Base-by-base conservation (phyloP, 2,888 invertebrate species). In the Nephrotoma guestfalica region DNA sequence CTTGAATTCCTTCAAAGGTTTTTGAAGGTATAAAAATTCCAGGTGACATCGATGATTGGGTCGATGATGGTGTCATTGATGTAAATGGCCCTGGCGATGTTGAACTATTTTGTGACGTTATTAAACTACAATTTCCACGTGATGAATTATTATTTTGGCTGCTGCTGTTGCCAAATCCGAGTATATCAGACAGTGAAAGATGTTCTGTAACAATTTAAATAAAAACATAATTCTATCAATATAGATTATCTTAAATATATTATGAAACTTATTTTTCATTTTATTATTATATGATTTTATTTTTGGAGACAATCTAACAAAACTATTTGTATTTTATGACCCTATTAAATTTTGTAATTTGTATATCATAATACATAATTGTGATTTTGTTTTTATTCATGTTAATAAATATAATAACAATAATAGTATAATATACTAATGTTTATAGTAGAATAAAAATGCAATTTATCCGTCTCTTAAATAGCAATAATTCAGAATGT, bases 1-100 rank as follows among this genome's bases (percentile, higher is more conserved):
- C 91, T 90, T 91, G 91, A 89, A 91, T 91, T 88, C 90, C 89
- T 88, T 91, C 91, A 88, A 90, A 91, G 85, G 90, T 89, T 88
- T 90, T 90, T 71, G 89, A 88, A 51, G 89, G 88, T 85, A 89
- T 88, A 86, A 86, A 87, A 85, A 89, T 90, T 86, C 90, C 89
- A 30, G 89, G 91, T 87, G 91, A 91, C 86, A 90, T 90, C 87
- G 91, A 91, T 15, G 91, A 91, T 88, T 91, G 91, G 47, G 91
- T 90, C 86, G 91, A 91, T 87, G 90, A 91, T 45, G 91, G 90
- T 87, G 91, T 91, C 47, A 91, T 88, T 40, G 91, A 90, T 88
- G 90, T 89, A 88, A 91, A 91, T 87, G 89, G 88, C 30, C 41
- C 41, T 1, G 88, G 88, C 86, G 88, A 86, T 41, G 88, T 87